These are phyloP conservation scores for Conomelus anceps DNA, from an alignment of 2,888 invertebrate genomes.

Conservation along the genomic window DNA sequence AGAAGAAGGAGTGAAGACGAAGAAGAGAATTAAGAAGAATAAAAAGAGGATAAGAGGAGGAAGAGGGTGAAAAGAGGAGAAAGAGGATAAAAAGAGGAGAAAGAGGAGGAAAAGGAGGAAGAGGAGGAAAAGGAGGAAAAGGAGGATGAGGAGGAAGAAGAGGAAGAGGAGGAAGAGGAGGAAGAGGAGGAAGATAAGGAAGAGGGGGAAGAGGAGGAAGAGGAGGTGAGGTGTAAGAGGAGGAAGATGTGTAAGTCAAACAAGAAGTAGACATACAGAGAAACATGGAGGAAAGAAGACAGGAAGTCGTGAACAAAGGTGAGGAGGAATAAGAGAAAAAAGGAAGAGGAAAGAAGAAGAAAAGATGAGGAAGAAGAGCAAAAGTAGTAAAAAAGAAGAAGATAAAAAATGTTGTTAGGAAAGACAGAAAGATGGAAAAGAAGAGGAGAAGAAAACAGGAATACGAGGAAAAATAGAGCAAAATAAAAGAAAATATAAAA, in stretches of 20 bases:
- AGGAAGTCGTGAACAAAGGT: not conserved
- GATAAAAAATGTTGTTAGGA: no score
- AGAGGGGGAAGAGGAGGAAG: not conserved
- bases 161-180: not conserved
- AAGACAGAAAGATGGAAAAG: no score
- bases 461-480: not conserved
- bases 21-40: not conserved
- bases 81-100: not conserved
- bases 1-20: not conserved
- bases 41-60: not conserved
- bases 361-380: no score
- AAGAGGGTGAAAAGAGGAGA: not conserved
- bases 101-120: not conserved
- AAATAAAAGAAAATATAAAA: not conserved
- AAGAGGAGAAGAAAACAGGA: not conserved
- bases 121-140: no score
- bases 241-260: no score
- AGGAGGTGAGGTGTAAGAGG: not conserved
- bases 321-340: not conserved
- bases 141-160: not conserved
- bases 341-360: no score
- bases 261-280: not conserved
- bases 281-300: no score
- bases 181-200: not conserved
- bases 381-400: no score